Base-by-base conservation (phyloP, 1,140 invertebrate species). In the Sitobion miscanthi region DNA sequence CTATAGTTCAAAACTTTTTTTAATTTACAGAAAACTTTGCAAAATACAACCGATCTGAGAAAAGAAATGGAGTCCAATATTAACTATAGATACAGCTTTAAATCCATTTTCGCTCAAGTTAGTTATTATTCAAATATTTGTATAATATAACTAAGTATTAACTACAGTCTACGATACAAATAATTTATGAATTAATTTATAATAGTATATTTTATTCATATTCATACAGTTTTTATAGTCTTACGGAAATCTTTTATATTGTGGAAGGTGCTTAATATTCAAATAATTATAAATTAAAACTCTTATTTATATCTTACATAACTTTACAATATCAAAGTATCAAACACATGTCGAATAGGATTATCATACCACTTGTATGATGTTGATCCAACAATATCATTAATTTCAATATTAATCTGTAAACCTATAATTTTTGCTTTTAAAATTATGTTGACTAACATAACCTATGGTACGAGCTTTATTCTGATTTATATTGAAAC, bases 1-100 rank as follows among this genome's bases (percentile, higher is more conserved):
- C 4, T 69, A 35, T 4, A 0, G 11, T 25, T 0, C 1, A 69
- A 35, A 38, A 38, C 14, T 69, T n/a, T 38, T 83, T 38, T 45
- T 30, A 30, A 2, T 89, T 57, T 57, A 49, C 52, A 89, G 88
- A 57, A 57, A 38, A 25, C 9, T 35, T 8, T 9, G 21, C 3
- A 47, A 47, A 85, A 30, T 86, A 42, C 14, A 23, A 23, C 23
- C 1, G 2, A 9, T 82, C 35, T 38, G 14, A 77, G n/a, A 77
- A 77, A 35, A 69, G 9, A 69, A 47, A 90, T 90, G 89, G 89
- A 90, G 25, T 62, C 89, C 23, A 62, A 62, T 62, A 90, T 42
- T 42, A 45, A 90, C 3, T 69, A 69, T 69, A 69, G 30, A 45
- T 69, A 90, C 20, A 25, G 54, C 8, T 20, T 90, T 69, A 90